A percentile compares a stretch with the other conserved stretches of the same genome.
These are phyloP conservation scores for Sebastes fasciatus DNA, from an alignment of 2,113 vertebrate species.

Conservation along the genomic window DNA sequence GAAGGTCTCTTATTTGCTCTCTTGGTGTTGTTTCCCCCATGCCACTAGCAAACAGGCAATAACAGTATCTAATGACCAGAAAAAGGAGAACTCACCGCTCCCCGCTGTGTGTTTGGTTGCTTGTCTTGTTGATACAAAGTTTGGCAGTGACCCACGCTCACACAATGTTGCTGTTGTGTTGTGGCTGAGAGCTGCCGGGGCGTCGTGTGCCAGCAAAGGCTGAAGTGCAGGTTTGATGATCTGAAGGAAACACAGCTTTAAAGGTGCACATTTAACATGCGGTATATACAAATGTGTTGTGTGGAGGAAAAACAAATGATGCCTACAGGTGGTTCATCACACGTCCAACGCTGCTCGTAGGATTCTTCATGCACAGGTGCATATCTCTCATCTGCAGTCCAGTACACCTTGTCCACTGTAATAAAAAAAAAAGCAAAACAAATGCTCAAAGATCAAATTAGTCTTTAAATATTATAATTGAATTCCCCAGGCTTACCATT, in stretches of 20 bases:
- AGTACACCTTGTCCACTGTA: conserved; percentile 28
- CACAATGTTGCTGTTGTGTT: conserved; percentile 42
- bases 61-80: conserved; percentile 75
- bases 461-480: neutral
- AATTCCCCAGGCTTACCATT: conserved; percentile 37
- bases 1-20: conserved; percentile 76
- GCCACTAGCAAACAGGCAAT: conserved; percentile 48
- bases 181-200: conserved; percentile 13
- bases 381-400: neutral
- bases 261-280: neutral
- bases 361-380: neutral
- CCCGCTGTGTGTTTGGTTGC: conserved; percentile 58
- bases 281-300: neutral
- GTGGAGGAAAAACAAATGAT: neutral
- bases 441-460: neutral
- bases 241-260: conserved; percentile 16
- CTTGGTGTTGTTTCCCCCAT: conserved; percentile 69
- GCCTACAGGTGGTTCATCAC: conserved; percentile 56
- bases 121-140: conserved; percentile 51
- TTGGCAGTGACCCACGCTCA: conserved; percentile 55
- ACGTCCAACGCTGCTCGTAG: conserved; percentile 33
- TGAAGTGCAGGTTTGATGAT: conserved; percentile 44
- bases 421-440: neutral
- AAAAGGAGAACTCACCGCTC: conserved; percentile 87
- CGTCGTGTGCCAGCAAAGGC: conserved; percentile 36